Conservation (phyloP, 92 coral and sea anemone species). For the Muricea muricata region DNA sequence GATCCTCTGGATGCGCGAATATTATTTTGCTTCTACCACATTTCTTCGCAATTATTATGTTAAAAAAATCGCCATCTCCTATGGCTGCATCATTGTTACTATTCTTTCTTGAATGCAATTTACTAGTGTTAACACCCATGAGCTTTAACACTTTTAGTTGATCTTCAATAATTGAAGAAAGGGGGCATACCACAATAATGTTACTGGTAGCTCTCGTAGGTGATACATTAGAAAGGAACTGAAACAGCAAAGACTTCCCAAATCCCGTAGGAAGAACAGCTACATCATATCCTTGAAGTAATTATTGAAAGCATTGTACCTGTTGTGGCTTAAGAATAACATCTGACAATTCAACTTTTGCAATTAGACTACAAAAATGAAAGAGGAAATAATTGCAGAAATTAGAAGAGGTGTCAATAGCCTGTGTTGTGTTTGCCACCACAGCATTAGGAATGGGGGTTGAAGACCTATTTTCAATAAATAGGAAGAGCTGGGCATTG, state of each 20-base stretch:
- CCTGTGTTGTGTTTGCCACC: not conserved
- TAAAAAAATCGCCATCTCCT: not conserved
- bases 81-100: not conserved
- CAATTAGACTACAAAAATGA: not conserved
- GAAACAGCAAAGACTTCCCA: constrained; percentile 11
- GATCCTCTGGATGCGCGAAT: constrained; percentile 64
- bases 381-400: constrained; percentile 15
- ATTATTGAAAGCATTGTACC: not conserved
- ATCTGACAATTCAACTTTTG: not conserved
- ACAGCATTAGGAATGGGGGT: constrained; percentile 26
- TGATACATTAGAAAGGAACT: not conserved
- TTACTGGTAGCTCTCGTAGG: not conserved
- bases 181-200: constrained; percentile 18
- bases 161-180: not conserved
- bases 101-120: not conserved
- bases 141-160: not conserved
- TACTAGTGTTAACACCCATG: not conserved
- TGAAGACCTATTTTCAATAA: constrained; percentile 1
- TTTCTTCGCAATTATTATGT: not conserved
- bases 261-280: constrained; percentile 10
- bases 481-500: constrained; percentile 26
- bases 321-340: not conserved
- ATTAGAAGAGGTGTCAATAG: not conserved
- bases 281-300: not conserved
- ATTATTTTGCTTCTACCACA: not conserved